Evolutionary conservation across 1,140 invertebrate species (phyloP).

Genomic region (Agrypnia vestita): DNA sequence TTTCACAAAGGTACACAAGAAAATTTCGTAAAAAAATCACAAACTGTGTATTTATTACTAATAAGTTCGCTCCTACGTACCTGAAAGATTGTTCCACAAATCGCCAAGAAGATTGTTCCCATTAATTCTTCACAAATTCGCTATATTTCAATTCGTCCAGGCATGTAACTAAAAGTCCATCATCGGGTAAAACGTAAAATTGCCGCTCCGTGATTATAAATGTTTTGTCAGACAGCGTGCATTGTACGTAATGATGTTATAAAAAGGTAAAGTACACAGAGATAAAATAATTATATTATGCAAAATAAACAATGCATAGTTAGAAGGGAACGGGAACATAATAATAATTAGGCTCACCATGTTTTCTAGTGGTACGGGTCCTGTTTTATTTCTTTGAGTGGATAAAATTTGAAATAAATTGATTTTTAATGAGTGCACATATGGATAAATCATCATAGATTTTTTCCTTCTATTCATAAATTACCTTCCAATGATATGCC

Average conservation of each 20-base stretch:
- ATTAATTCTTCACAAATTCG: constrained; percentile 11
- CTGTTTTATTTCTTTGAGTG: too few species aligned
- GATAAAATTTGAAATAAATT: too few species aligned
- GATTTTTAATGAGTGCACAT: too few species aligned
- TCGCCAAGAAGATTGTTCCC: constrained; percentile 2
- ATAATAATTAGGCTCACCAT: too few species aligned
- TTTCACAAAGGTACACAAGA: too few species aligned
- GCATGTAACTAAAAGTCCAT: constrained; percentile 23
- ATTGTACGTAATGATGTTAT: constrained; percentile 32
- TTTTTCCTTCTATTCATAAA: too few species aligned
- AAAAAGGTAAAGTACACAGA: constrained; percentile 35
- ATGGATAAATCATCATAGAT: too few species aligned
- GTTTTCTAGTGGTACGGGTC: too few species aligned
- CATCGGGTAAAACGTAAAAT: neutral
- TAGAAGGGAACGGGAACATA: constrained; percentile 43
- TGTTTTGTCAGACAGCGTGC: constrained; percentile 15
- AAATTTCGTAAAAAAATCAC: too few species aligned
- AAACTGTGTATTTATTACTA: too few species aligned
- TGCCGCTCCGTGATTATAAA: neutral
- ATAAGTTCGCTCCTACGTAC: too few species aligned
- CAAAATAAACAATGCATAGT: constrained; percentile 46
- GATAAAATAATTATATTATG: constrained; percentile 45
- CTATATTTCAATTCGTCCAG: neutral
- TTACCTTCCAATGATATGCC: too few species aligned
- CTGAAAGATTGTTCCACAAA: neutral